phyloP scores from a whole-genome alignment of 2,797 vertebrate species.

The Vireo griseus region DNA sequence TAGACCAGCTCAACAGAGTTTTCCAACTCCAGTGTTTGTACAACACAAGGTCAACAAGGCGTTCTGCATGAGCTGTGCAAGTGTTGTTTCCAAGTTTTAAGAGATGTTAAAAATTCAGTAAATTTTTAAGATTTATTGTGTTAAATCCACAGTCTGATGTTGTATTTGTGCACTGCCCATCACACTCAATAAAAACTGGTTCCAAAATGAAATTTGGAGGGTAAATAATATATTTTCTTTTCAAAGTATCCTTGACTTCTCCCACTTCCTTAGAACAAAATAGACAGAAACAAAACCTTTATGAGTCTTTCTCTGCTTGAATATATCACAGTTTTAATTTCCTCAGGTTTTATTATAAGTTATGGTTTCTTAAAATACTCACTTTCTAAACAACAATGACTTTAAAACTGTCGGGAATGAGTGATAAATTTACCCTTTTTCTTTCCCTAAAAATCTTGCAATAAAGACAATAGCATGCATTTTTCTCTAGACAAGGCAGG shows the following conservation, averaged over 20 bases:
- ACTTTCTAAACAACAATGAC: neutral
- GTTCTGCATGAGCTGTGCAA: neutral
- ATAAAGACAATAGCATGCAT: neutral
- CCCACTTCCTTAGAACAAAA: neutral
- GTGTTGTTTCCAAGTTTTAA: neutral
- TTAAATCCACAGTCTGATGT: conserved; percentile 6
- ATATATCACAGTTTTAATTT: neutral
- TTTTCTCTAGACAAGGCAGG: neutral
- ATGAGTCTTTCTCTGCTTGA: neutral
- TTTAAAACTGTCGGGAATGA: neutral
- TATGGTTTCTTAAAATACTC: neutral
- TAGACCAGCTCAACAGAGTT: neutral
- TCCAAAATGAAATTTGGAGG: conserved; percentile 26
- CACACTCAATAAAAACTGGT: conserved; percentile 25
- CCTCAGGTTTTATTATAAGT: neutral
- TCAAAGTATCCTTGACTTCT: neutral
- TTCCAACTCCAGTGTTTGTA: conserved; percentile 32
- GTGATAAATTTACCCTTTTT: neutral
- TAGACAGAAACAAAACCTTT: neutral
- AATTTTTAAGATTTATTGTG: conserved; percentile 1
- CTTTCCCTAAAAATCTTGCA: neutral
- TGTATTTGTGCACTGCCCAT: neutral
- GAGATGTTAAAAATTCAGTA: conserved; percentile 16
- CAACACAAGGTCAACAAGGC: conserved; percentile 37
- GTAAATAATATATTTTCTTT: conserved; percentile 33